Evolutionary conservation across 2,888 invertebrate species (phyloP), one percentile per base, ranked within the genome.

Genomic region (Cheilosia vulpina): DNA sequence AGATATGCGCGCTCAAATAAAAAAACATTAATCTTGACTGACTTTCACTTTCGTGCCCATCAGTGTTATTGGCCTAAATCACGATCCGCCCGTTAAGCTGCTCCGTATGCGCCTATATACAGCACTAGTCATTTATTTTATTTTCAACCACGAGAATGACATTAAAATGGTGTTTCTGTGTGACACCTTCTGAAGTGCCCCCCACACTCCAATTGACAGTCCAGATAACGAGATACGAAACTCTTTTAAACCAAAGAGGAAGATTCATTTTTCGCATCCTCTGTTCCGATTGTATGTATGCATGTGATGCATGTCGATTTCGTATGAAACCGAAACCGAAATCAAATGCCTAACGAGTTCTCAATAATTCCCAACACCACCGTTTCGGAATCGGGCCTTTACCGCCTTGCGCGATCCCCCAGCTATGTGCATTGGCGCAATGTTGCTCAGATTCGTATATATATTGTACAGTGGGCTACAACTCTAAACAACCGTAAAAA

Each of bases 341-440:
- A 77, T 85, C 72, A 85, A 87, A 84, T 73, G 80, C 77, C 80
- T 84, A 84, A 81, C 84, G 79, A 84, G 87, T 87, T 87, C 85
- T 58, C 77, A 62, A 87, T 87, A 87, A 81, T 77, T 81, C 63
- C 58, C 69, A 80, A 69, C 58, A 71, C 55, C 9, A 52, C 52
- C 21, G 21, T 17, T 27, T 38, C 2, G 19, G 17, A 17, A 15
- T 9, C 52, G 66, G 66, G 43, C 38, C 60, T 55, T 69, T 58
- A 69, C 78, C n/a, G 38, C 62, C 34, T 24, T 75, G 68, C 19
- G 13, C 27, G n/a, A 19, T 38, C 7, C 19, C 53, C 45, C 45
- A 41, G 21, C 27, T 50, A 41, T 52, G 31, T 34, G 38, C 65
- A 53, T 31, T 41, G 21, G 38, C 45, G 58, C 80, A 71, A 65